A percentile compares a stretch with the other conserved stretches of the same genome.
phyloP scores from a whole-genome alignment of 2,888 invertebrate species.

The Gari tellinella region DNA sequence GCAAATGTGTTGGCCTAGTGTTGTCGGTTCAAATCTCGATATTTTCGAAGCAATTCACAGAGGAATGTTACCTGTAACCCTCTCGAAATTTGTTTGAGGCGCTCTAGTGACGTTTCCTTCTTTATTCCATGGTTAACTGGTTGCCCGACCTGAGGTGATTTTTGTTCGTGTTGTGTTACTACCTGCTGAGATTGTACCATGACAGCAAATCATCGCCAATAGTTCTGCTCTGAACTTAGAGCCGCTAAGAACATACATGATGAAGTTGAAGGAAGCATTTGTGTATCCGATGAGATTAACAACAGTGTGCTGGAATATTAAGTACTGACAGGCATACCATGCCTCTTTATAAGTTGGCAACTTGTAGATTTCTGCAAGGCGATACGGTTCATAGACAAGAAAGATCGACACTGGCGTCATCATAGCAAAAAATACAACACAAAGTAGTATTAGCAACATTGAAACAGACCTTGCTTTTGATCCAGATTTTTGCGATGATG shows the following conservation, averaged over 20 bases:
- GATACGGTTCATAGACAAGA: constrained; percentile 21
- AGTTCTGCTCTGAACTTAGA: constrained; percentile 39
- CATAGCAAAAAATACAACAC: constrained; percentile 35
- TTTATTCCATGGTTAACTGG: too few relatives aligned
- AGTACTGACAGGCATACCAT: constrained; percentile 34
- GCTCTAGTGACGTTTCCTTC: too few relatives aligned
- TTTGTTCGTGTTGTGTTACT: too few relatives aligned
- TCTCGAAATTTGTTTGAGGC: too few relatives aligned
- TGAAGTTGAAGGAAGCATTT: constrained; percentile 47
- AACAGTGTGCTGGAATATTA: constrained; percentile 33
- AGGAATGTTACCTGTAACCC: too few relatives aligned
- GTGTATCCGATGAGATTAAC: constrained; percentile 47
- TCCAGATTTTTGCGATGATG: background rate
- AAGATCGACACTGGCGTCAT: constrained; percentile 42
- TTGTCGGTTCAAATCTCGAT: too few relatives aligned
- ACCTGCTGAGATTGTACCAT: too few relatives aligned
- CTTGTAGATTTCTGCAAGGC: constrained; percentile 10
- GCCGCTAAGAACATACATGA: constrained; percentile 52
- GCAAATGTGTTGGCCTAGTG: too few relatives aligned
- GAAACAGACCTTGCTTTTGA: constrained; percentile 22
- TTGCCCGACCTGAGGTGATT: too few relatives aligned
- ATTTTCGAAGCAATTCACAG: too few relatives aligned
- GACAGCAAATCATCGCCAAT: constrained; percentile 19
- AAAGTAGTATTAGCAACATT: constrained; percentile 28
- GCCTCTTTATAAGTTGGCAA: constrained; percentile 16